Base-by-base conservation (phyloP, 2,113 vertebrate species). In the Spermophilus dauricus region DNA sequence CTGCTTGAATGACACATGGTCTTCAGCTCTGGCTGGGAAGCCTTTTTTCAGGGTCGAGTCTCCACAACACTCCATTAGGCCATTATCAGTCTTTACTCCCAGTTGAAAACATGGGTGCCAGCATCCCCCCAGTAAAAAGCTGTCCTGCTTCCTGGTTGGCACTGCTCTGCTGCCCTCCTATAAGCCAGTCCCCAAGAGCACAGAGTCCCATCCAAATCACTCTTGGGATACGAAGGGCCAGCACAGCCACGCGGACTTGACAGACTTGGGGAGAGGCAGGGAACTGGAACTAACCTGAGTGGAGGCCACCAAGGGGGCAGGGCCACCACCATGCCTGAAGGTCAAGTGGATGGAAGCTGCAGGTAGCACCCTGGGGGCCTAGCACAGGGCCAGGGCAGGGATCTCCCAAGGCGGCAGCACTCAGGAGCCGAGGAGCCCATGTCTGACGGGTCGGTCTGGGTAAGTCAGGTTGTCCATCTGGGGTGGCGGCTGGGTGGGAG, bases 401-500 rank as follows among this genome's bases (percentile, higher is more conserved):
- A 14, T 45, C 24, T 20, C 56, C 67, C 56, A 18, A 0, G 13
- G 76, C 34, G 75, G 75, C 16, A 22, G 61, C 56, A 10, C 11
- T 30, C 28, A 53, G 85, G 73, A 65, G 63, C 42, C 34, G 13
- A 37, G 10, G 61, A 85, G 22, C 63, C 45, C 10, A 1, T 12
- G 82, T 51, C 20, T 0, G 0, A 11, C 67, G 13, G 48, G 56
- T 17, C n/a, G 32, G 14, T 13, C 45, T 4, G 48, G 17, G n/a
- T 18, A 26, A 84, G 56, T 67, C 42, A 42, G 67, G 51, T 22
- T 1, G 4, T 58, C 67, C 22, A 8, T 65, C 45, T 24, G 81
- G 18, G 67, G 24, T 8, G 30, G 32, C 12, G 75, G 87, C 45
- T 45, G 16, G 42, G 61, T 0, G 1, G 67, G 12, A 72, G 34